Evolutionary conservation across 2,113 vertebrate genomes (phyloP).

Genomic region (Hucho hucho): DNA sequence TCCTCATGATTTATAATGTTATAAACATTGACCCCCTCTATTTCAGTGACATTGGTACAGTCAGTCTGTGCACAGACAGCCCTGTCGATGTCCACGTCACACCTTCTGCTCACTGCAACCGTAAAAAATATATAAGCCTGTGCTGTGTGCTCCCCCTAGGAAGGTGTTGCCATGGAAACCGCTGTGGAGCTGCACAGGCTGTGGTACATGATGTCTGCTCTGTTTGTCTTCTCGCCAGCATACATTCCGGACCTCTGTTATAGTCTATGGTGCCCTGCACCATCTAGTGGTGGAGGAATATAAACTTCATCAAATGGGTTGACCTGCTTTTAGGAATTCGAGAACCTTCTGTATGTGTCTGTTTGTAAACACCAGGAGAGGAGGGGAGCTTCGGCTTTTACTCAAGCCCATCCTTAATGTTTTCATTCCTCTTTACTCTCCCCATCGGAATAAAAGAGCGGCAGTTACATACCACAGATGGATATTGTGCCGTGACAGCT

Average conservation of each 20-base stretch:
- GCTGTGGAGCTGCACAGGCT: conserved; percentile 37
- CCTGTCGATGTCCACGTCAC: conserved; percentile 13
- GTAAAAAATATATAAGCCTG: conserved; percentile 23
- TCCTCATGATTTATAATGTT: too few species aligned
- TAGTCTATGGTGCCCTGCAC: conserved; percentile 17
- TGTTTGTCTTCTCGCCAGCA: background rate
- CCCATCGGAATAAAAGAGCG: background rate
- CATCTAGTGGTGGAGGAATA: conserved; percentile 52
- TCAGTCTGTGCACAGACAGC: background rate
- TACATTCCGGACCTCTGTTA: background rate
- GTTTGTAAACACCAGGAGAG: conserved; percentile 45
- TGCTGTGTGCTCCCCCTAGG: conserved; percentile 35
- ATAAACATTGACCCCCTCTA: conserved; percentile 10
- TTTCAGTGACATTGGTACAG: too few species aligned
- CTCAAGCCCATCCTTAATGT: background rate
- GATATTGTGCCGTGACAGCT: background rate
- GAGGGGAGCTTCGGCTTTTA: background rate
- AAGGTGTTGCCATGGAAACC: conserved; percentile 71
- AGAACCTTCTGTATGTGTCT: conserved; percentile 55
- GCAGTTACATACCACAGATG: background rate
- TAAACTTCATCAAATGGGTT: conserved; percentile 4
- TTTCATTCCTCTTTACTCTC: conserved; percentile 4
- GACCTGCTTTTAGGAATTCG: conserved; percentile 65
- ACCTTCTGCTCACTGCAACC: conserved; percentile 57
- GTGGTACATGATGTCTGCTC: conserved; percentile 42